Percentiles rank a stretch among this genome's conserved stretches.
Evolutionary conservation across 2,888 invertebrate species (phyloP).

Genomic region (Acanthopleura granulata): DNA sequence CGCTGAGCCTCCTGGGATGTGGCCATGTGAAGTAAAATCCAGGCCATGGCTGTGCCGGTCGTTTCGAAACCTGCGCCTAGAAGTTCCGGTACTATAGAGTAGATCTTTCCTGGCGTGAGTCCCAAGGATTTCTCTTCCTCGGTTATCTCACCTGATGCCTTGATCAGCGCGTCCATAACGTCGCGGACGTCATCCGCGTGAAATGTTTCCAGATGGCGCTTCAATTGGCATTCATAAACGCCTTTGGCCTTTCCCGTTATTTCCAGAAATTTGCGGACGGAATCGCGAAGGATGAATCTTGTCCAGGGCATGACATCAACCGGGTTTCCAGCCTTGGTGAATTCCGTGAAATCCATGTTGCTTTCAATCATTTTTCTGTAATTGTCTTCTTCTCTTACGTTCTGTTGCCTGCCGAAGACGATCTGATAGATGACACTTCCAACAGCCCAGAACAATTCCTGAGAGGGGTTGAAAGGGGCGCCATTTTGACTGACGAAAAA

Average conservation of each 20-base stretch:
- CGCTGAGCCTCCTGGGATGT: constrained; percentile 52
- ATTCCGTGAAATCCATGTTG: constrained; percentile 58
- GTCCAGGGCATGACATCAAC: constrained; percentile 62
- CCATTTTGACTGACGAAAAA: constrained; percentile 36
- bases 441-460: constrained; percentile 53
- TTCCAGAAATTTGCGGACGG: constrained; percentile 24
- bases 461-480: constrained; percentile 46
- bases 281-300: constrained; percentile 34
- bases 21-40: constrained; percentile 58
- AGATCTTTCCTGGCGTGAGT: constrained; percentile 52
- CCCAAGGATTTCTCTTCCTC: constrained; percentile 48
- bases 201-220: constrained; percentile 49
- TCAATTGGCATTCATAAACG: not conserved
- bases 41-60: constrained; percentile 53
- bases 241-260: not conserved
- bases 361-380: constrained; percentile 49
- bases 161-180: constrained; percentile 58
- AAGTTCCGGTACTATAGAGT: constrained; percentile 56
- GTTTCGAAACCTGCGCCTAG: constrained; percentile 65
- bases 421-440: constrained; percentile 58
- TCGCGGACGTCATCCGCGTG: constrained; percentile 47
- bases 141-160: constrained; percentile 42
- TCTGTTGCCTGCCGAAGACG: constrained; percentile 50
- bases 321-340: constrained; percentile 57
- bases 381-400: constrained; percentile 51